Evolutionary conservation across 2,797 vertebrate genomes (phyloP).

Genomic region (Onychomys arenicola): DNA sequence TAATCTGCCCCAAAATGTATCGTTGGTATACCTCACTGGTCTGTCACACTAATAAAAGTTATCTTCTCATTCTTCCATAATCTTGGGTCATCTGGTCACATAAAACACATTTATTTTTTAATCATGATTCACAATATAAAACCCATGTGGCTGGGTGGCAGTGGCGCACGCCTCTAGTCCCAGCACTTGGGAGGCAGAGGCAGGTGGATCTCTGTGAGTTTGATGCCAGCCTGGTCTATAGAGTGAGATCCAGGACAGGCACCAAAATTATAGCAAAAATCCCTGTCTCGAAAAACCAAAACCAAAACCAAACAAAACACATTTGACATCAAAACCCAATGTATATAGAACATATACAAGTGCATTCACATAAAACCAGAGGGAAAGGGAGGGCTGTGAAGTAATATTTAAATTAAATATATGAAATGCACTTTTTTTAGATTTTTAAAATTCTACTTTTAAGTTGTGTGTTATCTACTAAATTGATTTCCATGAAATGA

Average conservation of each 20-base stretch:
- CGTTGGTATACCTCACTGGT: not conserved
- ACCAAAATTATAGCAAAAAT: no score
- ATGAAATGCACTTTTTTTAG: not conserved
- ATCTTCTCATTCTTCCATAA: not conserved
- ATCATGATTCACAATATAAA: slow-evolving; percentile 37
- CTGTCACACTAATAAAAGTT: not conserved
- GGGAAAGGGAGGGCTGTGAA: not conserved
- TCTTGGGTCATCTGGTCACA: not conserved
- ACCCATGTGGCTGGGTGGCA: not conserved
- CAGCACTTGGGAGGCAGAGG: no score
- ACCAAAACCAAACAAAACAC: not conserved
- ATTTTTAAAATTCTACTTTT: not conserved
- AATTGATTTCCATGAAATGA: not conserved
- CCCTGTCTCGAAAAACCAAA: no score
- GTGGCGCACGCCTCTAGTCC: no score
- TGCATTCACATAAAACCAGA: not conserved
- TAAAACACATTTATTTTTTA: not conserved
- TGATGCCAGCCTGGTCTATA: no score
- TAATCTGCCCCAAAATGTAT: slow-evolving; percentile 9
- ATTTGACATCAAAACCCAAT: slow-evolving; percentile 43
- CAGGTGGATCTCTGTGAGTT: no score
- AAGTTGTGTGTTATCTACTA: not conserved
- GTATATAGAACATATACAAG: not conserved
- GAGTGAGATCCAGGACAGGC: no score
- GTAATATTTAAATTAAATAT: not conserved